Percentiles rank a stretch among this genome's conserved stretches.
Conservation (phyloP, 2,113 vertebrate species). For the Onychostoma macrolepis region DNA sequence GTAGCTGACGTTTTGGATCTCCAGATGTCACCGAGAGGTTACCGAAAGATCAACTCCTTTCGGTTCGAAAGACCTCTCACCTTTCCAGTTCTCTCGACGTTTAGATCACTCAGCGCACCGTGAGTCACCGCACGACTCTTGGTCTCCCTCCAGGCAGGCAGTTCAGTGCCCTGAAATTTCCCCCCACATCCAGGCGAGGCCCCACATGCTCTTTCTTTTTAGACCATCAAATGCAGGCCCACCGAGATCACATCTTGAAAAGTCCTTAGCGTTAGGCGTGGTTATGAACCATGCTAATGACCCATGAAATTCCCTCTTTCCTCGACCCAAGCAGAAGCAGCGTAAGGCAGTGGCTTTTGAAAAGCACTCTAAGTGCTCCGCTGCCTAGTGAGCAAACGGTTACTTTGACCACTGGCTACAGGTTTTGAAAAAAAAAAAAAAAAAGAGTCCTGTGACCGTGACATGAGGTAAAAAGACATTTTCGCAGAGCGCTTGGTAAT, state of each 20-base stretch:
- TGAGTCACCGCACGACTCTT: conserved; percentile 1
- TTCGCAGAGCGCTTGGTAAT: conserved; percentile 44
- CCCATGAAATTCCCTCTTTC: conserved; percentile 58
- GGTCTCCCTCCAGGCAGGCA: conserved; percentile 19
- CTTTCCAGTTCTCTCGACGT: conserved; percentile 10
- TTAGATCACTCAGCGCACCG: conserved; percentile 9
- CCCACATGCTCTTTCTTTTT: conserved; percentile 43
- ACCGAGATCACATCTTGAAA: conserved; percentile 64
- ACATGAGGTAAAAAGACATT: conserved; percentile 50
- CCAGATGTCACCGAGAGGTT: background rate
- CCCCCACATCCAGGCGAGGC: conserved; percentile 28
- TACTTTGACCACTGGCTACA: conserved; percentile 55
- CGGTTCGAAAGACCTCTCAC: background rate
- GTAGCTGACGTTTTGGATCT: background rate
- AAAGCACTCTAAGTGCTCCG: conserved; percentile 57
- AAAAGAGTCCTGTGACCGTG: conserved; percentile 43
- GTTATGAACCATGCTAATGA: conserved; percentile 62
- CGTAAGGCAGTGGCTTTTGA: conserved; percentile 53
- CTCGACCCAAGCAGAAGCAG: conserved; percentile 35
- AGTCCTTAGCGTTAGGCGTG: conserved; percentile 59
- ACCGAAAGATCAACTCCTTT: background rate
- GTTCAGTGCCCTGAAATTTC: conserved; percentile 19
- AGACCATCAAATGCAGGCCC: conserved; percentile 48
- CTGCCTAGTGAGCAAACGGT: conserved; percentile 56
- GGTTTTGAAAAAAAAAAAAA: conserved; percentile 28